phyloP scores from a whole-genome alignment of 2,113 vertebrate genomes.

The Engraulis encrasicolus region DNA sequence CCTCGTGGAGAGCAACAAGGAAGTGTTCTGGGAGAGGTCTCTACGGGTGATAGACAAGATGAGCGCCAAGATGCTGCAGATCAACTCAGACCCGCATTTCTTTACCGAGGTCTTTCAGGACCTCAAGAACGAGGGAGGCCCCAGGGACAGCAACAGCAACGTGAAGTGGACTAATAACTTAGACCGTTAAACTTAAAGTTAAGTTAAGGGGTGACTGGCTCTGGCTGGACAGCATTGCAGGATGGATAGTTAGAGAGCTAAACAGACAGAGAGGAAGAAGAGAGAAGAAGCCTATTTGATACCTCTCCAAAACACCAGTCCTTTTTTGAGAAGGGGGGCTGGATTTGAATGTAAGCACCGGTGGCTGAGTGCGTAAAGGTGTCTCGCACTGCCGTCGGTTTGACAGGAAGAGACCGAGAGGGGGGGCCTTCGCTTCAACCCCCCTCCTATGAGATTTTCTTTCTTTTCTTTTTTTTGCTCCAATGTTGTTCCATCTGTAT shows the following conservation, averaged over 20 bases:
- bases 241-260: background rate
- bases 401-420: slow-evolving; percentile 39
- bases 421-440: slow-evolving; percentile 34
- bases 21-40: slow-evolving; percentile 90
- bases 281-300: slow-evolving; percentile 40
- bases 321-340: slow-evolving; percentile 43
- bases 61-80: slow-evolving; percentile 88
- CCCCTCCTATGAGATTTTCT: slow-evolving; percentile 45
- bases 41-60: slow-evolving; percentile 86
- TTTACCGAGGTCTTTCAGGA: slow-evolving; percentile 94
- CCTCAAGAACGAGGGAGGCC: slow-evolving; percentile 88
- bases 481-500: slow-evolving; percentile 53
- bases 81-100: slow-evolving; percentile 91
- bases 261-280: no score
- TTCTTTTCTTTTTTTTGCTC: no score
- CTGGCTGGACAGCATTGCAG: slow-evolving; percentile 36
- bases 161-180: slow-evolving; percentile 83
- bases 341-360: slow-evolving; percentile 56
- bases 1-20: slow-evolving; percentile 89
- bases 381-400: slow-evolving; percentile 40
- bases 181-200: no score
- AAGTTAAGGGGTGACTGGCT: no score
- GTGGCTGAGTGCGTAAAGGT: slow-evolving; percentile 36
- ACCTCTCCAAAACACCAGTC: slow-evolving; percentile 38
- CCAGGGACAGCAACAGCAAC: slow-evolving; percentile 67